Base-by-base conservation (phyloP, 2,113 vertebrate species). In the Rhinopomastus cyanomelas region DNA sequence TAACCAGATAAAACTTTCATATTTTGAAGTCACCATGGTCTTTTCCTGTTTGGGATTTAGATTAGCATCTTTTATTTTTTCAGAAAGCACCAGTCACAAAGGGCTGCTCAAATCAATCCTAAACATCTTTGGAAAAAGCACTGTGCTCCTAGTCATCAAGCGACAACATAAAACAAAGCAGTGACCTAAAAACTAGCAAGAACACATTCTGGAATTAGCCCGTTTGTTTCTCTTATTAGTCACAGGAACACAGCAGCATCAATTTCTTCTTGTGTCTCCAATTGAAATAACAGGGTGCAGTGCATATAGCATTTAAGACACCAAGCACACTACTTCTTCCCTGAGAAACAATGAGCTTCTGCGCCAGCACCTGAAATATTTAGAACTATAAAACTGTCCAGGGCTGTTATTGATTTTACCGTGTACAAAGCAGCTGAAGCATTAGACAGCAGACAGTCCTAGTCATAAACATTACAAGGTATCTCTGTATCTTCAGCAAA, bases 381-480 rank as follows among this genome's bases (percentile, higher is more conserved):
- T 65, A 57, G 73, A 90, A 60, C 83, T n/a, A 67, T 93, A 71
- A 94, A 95, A 44, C 64, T 87, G 85, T 71, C 89, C 27, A 20
- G 56, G 60, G 16, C 36, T 34, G 37, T 89, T 81, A 90, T 92
- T 86, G 88, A 94, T 90, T 92, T 96, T 79, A 75, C 66, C 1
- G 1, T 11, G 73, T 30, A 51, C 32, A 87, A 49, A 86, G 66
- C 69, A 94, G 82, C 82, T 67, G 87, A 92, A 83, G 89, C 80
- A 84, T 89, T 20, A 81, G 85, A 89, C 69, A 72, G 91, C 61
- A 81, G 85, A 73, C 89, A 86, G 75, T 72, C 46, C 65, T 46
- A 37, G 85, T 75, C 89, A 91, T 96, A 94, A 95, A 92, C 91
- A 92, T 78, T 17, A 80, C 83, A 72, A 84, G 80, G 69, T n/a